Conservation (phyloP, 2,888 invertebrate species). For the Escarpia spicata region DNA sequence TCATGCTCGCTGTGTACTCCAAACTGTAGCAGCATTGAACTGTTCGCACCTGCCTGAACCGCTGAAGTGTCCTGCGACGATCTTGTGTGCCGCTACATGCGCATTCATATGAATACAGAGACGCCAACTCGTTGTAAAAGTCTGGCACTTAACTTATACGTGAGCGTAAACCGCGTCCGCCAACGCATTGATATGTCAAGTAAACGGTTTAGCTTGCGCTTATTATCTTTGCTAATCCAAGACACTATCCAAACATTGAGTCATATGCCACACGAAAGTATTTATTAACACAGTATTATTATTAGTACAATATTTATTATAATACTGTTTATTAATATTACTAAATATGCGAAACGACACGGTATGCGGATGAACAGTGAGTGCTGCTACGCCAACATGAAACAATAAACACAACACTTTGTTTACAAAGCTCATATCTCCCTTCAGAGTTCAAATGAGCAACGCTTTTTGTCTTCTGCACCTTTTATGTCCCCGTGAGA, state of each 20-base stretch:
- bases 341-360: background rate
- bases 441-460: no score
- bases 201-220: background rate
- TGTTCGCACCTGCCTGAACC: background rate
- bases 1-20: background rate
- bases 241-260: background rate
- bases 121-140: background rate
- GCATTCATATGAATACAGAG: slow-evolving; percentile 3
- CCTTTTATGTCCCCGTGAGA: no score
- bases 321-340: background rate
- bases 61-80: background rate
- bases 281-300: background rate
- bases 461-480: no score
- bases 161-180: background rate
- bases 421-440: no score
- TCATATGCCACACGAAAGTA: background rate
- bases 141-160: background rate
- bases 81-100: background rate
- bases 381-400: background rate
- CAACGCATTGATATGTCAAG: background rate
- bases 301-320: no score
- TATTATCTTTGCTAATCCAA: background rate
- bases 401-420: no score
- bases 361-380: background rate
- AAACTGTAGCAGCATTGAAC: background rate